phyloP scores from a whole-genome alignment of 2,797 vertebrate genomes.

The Scomberomorus guttatus region DNA sequence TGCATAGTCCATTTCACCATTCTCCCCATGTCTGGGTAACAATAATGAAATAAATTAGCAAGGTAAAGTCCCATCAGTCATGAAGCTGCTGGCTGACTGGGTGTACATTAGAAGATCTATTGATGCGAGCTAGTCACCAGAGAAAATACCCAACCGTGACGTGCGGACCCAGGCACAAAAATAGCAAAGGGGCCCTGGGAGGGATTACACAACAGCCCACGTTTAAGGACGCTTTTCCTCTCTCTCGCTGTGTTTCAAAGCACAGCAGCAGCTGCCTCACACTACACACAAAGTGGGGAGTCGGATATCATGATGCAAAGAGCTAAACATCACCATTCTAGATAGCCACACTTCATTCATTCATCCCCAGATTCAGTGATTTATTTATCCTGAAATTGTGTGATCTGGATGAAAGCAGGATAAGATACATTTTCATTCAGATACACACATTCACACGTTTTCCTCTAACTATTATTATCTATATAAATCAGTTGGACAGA shows the following conservation, averaged over 20 bases:
- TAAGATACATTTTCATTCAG: slow-evolving; percentile 15
- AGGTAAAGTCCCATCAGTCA: slow-evolving; percentile 94
- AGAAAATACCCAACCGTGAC: slow-evolving; percentile 99
- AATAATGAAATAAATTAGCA: slow-evolving; percentile 71
- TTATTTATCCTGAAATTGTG: not conserved
- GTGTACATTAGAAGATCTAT: slow-evolving; percentile 97
- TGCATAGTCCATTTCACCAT: slow-evolving; percentile 90
- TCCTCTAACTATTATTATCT: slow-evolving; percentile 9
- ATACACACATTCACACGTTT: slow-evolving; percentile 10
- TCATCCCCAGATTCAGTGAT: slow-evolving; percentile 23
- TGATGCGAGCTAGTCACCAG: slow-evolving; percentile 99
- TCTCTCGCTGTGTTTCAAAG: slow-evolving; percentile 60
- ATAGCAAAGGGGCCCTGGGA: slow-evolving; percentile 99
- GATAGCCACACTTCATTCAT: slow-evolving; percentile 26
- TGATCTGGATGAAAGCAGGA: not conserved
- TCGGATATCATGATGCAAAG: slow-evolving; percentile 60
- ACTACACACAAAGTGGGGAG: slow-evolving; percentile 61
- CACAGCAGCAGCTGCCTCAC: slow-evolving; percentile 68
- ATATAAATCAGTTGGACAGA: slow-evolving; percentile 29
- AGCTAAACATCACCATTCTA: slow-evolving; percentile 53
- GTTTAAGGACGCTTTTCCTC: slow-evolving; percentile 92
- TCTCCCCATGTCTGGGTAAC: slow-evolving; percentile 84
- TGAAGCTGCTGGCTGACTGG: slow-evolving; percentile 91
- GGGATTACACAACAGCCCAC: slow-evolving; percentile 99
- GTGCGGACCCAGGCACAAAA: slow-evolving; percentile 99